Percentiles rank a stretch among this genome's conserved stretches.
Conservation (phyloP, 2,113 vertebrate genomes). For the Sapayoa aenigma region DNA sequence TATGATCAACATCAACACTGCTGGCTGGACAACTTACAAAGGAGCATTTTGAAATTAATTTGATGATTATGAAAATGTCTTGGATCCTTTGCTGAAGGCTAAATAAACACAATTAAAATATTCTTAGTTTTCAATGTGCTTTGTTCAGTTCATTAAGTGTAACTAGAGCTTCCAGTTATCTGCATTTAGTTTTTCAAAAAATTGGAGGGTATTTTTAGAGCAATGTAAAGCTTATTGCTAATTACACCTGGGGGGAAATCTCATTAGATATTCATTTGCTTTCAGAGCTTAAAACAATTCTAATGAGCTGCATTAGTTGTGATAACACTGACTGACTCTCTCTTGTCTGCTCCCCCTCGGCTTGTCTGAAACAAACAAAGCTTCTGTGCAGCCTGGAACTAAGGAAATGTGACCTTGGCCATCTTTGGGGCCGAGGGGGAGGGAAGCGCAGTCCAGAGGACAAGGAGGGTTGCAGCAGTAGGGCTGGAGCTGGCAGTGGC, state of each 20-base stretch:
- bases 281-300: conserved; percentile 70
- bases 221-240: conserved; percentile 69
- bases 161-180: conserved; percentile 66
- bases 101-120: conserved; percentile 75
- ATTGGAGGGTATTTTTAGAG: conserved; percentile 64
- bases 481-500: neutral
- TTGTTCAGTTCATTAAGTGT: conserved; percentile 72
- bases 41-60: conserved; percentile 62
- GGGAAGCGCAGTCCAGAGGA: neutral
- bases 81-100: conserved; percentile 70
- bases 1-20: conserved; percentile 17
- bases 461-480: neutral
- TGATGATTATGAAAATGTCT: conserved; percentile 63
- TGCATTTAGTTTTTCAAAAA: conserved; percentile 61
- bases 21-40: conserved; percentile 42
- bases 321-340: conserved; percentile 58
- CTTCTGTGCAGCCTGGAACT: neutral
- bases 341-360: conserved; percentile 37
- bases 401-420: conserved; percentile 42
- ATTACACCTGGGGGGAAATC: conserved; percentile 75
- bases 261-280: conserved; percentile 73
- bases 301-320: conserved; percentile 71
- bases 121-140: conserved; percentile 66
- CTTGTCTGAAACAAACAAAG: conserved; percentile 35
- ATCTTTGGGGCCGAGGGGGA: neutral